Evolutionary conservation across 2,113 vertebrate species (phyloP).

Genomic region (Aleadryas rufinucha): DNA sequence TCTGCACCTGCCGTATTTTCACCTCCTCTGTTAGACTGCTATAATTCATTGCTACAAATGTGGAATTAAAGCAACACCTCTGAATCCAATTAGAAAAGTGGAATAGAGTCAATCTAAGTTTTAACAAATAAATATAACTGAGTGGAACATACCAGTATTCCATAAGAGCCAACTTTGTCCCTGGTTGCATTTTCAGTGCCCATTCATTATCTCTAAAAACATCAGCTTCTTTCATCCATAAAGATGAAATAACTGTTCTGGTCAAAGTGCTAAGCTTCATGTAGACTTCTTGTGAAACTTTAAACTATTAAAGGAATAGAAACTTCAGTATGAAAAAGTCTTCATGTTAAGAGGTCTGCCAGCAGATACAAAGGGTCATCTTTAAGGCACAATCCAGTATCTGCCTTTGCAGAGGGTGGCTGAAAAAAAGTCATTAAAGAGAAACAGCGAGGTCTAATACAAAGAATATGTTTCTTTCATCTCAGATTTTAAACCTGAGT

Average conservation of each 20-base stretch:
- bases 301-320: neutral
- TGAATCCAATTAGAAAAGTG: neutral
- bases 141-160: neutral
- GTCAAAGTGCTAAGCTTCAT: neutral
- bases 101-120: neutral
- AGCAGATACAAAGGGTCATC: neutral
- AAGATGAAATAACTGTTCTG: neutral
- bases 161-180: neutral
- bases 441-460: neutral
- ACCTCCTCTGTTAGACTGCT: neutral
- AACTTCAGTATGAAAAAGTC: neutral
- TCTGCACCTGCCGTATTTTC: neutral
- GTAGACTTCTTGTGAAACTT: neutral
- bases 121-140: neutral
- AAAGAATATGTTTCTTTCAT: neutral
- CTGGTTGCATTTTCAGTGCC: neutral
- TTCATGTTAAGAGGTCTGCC: neutral
- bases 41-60: neutral
- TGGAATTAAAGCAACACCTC: neutral
- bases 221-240: neutral
- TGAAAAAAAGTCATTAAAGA: neutral
- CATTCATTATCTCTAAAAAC: neutral
- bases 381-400: neutral
- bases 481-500: neutral
- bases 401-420: neutral